Percentiles rank a stretch among this genome's conserved stretches.
Conservation (phyloP, 2,113 vertebrate species). For the Etheostoma cragini region DNA sequence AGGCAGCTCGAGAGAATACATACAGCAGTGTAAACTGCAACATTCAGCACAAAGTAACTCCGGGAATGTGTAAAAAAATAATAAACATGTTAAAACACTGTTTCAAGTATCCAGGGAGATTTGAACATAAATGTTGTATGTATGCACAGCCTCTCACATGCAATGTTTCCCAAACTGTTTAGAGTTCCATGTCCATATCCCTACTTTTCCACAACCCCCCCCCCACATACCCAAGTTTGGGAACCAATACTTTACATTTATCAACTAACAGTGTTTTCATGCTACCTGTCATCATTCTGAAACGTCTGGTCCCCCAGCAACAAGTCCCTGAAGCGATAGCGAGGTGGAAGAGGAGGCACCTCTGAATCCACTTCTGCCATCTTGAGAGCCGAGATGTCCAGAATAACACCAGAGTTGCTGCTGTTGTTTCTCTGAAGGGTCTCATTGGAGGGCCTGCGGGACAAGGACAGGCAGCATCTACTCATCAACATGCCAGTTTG, state of each 20-base stretch:
- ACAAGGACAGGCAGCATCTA: not conserved
- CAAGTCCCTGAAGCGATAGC: conserved; percentile 96
- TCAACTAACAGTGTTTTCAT: not conserved
- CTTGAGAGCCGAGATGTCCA: conserved; percentile 88
- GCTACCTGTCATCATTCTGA: conserved; percentile 95
- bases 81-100: not conserved
- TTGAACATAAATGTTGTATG: not conserved
- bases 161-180: no score
- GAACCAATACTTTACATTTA: not conserved
- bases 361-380: conserved; percentile 93
- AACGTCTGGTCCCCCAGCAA: conserved; percentile 95
- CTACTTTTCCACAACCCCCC: no score
- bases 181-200: no score
- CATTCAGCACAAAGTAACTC: not conserved
- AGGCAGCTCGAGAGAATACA: not conserved
- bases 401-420: conserved; percentile 86
- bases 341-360: conserved; percentile 93
- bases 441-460: conserved; percentile 85
- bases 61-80: not conserved
- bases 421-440: conserved; percentile 82
- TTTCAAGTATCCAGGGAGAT: not conserved
- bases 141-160: not conserved
- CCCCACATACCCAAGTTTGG: no score
- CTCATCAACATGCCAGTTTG: conserved; percentile 3
- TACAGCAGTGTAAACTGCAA: not conserved